These are phyloP conservation scores for Epirrhoe alternata DNA, from an alignment of 2,888 invertebrate species.

Conservation along the genomic window DNA sequence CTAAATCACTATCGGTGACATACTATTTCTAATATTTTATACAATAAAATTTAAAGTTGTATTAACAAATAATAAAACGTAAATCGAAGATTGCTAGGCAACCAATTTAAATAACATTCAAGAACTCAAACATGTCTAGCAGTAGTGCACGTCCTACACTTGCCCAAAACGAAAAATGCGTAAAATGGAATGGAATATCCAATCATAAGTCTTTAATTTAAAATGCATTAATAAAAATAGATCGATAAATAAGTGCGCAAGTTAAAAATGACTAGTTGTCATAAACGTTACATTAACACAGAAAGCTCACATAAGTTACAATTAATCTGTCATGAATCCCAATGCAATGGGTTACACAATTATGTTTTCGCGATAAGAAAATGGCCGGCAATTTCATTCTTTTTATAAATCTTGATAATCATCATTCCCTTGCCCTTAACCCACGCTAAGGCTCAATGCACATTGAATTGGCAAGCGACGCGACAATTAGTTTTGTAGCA, in stretches of 20 bases:
- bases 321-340: neutral
- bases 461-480: no score
- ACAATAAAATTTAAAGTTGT: constrained; percentile 10
- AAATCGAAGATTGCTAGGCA: neutral
- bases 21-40: neutral
- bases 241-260: constrained; percentile 6
- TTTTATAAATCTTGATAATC: no score
- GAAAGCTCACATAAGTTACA: constrained; percentile 45
- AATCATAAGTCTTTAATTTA: neutral
- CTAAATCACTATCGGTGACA: constrained; percentile 27
- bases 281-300: constrained; percentile 40
- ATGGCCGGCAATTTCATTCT: no score
- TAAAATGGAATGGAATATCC: constrained; percentile 7
- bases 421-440: no score
- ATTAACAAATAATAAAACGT: neutral
- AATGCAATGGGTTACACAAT: neutral
- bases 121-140: neutral
- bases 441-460: no score
- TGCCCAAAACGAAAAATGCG: no score
- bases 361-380: no score
- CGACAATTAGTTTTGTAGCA: no score
- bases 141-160: no score
- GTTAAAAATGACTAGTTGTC: constrained; percentile 52
- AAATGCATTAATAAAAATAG: neutral
- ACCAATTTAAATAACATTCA: neutral